Base-by-base conservation (phyloP, 1,140 invertebrate genomes). In the Zophobas morio region DNA sequence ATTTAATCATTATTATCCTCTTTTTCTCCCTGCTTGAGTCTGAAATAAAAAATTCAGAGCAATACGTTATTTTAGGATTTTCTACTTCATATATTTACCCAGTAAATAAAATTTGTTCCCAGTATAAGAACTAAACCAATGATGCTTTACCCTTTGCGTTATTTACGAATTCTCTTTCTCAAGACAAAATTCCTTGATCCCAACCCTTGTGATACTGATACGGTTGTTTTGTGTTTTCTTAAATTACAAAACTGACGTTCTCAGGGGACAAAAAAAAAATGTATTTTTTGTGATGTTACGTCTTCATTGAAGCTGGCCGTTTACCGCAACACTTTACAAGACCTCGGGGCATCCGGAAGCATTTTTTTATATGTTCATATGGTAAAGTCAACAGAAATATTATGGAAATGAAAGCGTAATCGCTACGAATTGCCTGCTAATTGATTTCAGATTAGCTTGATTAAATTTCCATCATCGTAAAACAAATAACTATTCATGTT, bases 91-190 rank as follows among this genome's bases (percentile, higher is more conserved):
- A 54, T 34, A 54, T 54, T 54, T 54, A 54, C 35, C 53, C 53
- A 34, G 32, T 33, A 6, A 20, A 34, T 54, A 54, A 54, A 54
- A 34, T 60, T 60, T 60, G 37, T 35, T 60, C 37, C n/a, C 36
- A 36, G 36, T 36, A 8, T 60, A 60, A 60, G 37, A 39, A 36
- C 56, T 60, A 36, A 60, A 60, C 56, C 37, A 60, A 60, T 60
- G 37, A 60, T 35, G 36, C 35, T 39, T 60, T 60, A 60, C 56
- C 56, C 56, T 36, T 60, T 60, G 56, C 56, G 35, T 60, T 60
- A 60, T 60, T 60, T 60, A 60, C 3, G 56, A 60, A 60, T 60
- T 60, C 56, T 35, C 56, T 60, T 60, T 53, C 36, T 60, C 6
- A 60, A 60, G 37, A 60, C n/a, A 60, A 35, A 39, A 60, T 60